Percentiles rank a stretch among this genome's conserved stretches.
Evolutionary conservation across 2,113 vertebrate genomes (phyloP).

Genomic region (Edolisoma coerulescens): DNA sequence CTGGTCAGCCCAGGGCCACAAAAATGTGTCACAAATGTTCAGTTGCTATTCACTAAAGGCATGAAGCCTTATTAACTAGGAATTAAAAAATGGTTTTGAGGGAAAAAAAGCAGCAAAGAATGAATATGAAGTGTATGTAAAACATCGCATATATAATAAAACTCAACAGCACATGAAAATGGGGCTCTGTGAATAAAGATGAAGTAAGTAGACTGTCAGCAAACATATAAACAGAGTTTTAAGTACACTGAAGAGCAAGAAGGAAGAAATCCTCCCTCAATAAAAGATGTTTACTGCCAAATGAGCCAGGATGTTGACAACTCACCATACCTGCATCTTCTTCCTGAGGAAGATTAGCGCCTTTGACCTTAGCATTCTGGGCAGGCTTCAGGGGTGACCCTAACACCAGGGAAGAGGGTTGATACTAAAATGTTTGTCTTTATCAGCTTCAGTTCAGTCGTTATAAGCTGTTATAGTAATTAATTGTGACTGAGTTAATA

Average conservation of each 20-base stretch:
- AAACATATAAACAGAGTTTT: neutral
- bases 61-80: neutral
- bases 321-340: neutral
- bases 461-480: neutral
- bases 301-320: neutral
- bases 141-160: neutral
- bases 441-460: neutral
- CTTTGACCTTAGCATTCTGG: neutral
- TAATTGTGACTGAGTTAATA: neutral
- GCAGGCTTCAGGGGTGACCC: neutral
- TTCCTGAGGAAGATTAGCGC: neutral
- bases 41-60: neutral
- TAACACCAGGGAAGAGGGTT: neutral
- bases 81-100: neutral
- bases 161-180: neutral
- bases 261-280: neutral
- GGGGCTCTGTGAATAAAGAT: neutral
- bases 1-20: neutral
- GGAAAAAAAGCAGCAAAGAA: neutral
- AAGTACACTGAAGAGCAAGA: neutral
- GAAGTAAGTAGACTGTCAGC: neutral
- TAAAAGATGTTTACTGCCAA: neutral
- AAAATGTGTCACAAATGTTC: neutral
- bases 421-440: neutral
- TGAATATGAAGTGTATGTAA: neutral